These are phyloP conservation scores for Monochamus saltuarius DNA, from an alignment of 1,140 invertebrate genomes.

Conservation along the genomic window DNA sequence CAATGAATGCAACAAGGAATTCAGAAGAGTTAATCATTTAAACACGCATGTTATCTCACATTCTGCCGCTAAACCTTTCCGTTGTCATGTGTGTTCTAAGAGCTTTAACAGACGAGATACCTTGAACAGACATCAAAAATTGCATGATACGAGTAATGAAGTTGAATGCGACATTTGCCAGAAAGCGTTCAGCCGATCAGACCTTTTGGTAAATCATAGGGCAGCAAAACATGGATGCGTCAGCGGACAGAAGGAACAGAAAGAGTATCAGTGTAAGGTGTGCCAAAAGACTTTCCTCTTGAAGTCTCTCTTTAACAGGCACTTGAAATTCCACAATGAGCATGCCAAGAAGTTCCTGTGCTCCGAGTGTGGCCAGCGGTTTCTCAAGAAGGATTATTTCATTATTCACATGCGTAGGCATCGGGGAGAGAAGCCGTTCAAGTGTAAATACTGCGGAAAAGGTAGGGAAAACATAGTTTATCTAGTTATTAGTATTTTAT, in stretches of 20 bases:
- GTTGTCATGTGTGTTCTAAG: constrained; percentile 56
- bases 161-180: constrained; percentile 58
- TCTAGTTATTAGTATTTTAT: too few relatives aligned
- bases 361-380: constrained; percentile 59
- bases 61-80: constrained; percentile 50
- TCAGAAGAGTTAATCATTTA: constrained; percentile 39
- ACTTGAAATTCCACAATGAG: constrained; percentile 55
- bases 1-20: constrained; percentile 42
- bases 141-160: constrained; percentile 41
- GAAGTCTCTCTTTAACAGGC: constrained; percentile 59
- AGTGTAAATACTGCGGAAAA: constrained; percentile 55
- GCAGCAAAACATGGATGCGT: constrained; percentile 54
- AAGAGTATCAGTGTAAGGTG: constrained; percentile 54
- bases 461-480: constrained; percentile 33
- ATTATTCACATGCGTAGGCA: constrained; percentile 60
- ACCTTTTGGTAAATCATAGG: constrained; percentile 55
- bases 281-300: constrained; percentile 58
- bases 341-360: constrained; percentile 58
- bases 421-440: constrained; percentile 59
- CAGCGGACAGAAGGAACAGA: constrained; percentile 50
- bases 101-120: constrained; percentile 54
- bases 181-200: constrained; percentile 53
- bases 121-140: constrained; percentile 52
- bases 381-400: constrained; percentile 59
- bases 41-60: constrained; percentile 45